Conservation (phyloP, 2,797 vertebrate genomes). For the Myotis vivesi region DNA sequence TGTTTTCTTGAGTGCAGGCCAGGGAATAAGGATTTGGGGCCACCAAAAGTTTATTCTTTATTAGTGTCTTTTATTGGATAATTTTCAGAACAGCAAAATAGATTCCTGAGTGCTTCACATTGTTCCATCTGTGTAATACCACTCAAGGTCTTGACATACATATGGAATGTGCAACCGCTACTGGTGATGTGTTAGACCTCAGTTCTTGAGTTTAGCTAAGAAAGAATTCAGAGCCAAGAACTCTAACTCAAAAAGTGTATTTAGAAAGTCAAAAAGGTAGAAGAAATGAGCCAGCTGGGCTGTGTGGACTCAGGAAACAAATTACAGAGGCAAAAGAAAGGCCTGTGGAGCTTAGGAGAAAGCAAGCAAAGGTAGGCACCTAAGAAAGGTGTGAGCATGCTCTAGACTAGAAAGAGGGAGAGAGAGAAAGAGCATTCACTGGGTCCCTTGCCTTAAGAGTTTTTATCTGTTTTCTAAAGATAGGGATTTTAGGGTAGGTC, state of each 20-base stretch:
- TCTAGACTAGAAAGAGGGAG: not conserved
- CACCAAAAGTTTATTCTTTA: not conserved
- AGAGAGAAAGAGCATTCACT: not conserved
- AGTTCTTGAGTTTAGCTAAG: not conserved
- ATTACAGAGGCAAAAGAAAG: not conserved
- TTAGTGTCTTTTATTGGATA: not conserved
- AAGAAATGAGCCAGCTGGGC: not conserved
- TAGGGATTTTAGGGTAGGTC: not conserved
- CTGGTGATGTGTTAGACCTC: not conserved
- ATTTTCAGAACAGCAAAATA: not conserved
- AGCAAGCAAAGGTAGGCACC: not conserved
- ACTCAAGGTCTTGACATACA: not conserved
- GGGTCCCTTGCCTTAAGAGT: not conserved
- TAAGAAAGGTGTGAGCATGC: not conserved
- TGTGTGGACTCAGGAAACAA: not conserved
- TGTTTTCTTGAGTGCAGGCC: not conserved
- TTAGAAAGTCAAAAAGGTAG: not conserved
- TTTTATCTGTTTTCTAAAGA: not conserved
- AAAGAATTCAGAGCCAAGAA: not conserved
- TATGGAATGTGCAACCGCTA: not conserved
- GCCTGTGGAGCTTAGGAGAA: not conserved
- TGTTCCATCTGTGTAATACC: not conserved
- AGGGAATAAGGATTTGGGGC: not conserved
- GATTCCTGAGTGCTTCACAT: not conserved
- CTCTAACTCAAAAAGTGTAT: not conserved